Base-by-base conservation (phyloP, 2,888 invertebrate species). In the Coelopa pilipes region DNA sequence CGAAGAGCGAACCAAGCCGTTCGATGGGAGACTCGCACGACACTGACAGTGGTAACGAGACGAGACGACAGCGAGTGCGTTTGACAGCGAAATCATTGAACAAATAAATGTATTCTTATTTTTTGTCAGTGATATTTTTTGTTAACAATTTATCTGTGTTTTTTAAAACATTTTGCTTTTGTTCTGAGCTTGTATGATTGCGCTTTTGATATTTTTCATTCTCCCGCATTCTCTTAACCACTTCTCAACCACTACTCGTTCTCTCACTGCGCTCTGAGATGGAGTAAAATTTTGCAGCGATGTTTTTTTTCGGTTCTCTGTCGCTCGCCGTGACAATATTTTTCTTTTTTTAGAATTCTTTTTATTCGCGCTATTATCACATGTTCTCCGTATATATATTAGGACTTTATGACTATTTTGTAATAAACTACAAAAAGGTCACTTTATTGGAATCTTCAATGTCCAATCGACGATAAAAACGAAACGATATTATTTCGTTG, bases 301-400 rank as follows among this genome's bases (percentile, higher is more conserved):
- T 53, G 3, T 53, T 53, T n/a, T 15, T 53, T 53, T 53, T 53
- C 2, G 3, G 13, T 53, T 9, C 10, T 9, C 13, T 46, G 45
- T 55, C 46, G 34, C 46, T 55, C 46, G 45, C 34, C 17, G 55
- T 65, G 55, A 55, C 55, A 71, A 49, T 69, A 19, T 19, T 59
- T 71, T 71, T 63, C 63, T 65, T 71, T 46, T 53, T 71, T 65
- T 71, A 71, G 71, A 71, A 71, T 53, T 24, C 12, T 21, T 24
- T 11, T 70, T 70, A 49, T 70, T 66, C 21, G 47, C 24, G 46
- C 10, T 7, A 7, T 53, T 53, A 53, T 15, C 15, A n/a, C 53
- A 34, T 34, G 34, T 34, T 7, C 34, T 34, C 34, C 34, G 7
- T 4, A 34, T 34, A 34, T 34, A 34, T 34, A 34, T 34, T 34